These are phyloP conservation scores for Microcaecilia unicolor DNA, from an alignment of 2,797 vertebrate species.

Conservation along the genomic window DNA sequence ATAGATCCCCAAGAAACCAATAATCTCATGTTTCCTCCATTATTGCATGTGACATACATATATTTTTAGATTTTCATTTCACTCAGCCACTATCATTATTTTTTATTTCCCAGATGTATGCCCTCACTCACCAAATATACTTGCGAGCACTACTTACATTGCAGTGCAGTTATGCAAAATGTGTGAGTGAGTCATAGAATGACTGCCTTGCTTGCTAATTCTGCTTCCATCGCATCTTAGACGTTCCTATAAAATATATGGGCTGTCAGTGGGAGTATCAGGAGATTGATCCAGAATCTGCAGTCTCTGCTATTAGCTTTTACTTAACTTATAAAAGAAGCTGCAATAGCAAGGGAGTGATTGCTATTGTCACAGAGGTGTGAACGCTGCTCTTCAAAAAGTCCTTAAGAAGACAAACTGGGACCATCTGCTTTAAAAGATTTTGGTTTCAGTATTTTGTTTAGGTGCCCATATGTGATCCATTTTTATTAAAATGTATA, in stretches of 20 bases:
- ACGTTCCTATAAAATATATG: slow-evolving; percentile 49
- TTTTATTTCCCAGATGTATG: slow-evolving; percentile 49
- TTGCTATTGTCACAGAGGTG: slow-evolving; percentile 29
- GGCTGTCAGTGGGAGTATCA: slow-evolving; percentile 44
- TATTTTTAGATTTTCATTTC: slow-evolving; percentile 36
- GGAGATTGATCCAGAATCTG: slow-evolving; percentile 33
- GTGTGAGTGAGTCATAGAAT: slow-evolving; percentile 23
- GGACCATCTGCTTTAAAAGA: background rate
- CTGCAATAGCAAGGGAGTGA: slow-evolving; percentile 24
- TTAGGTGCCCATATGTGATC: slow-evolving; percentile 8
- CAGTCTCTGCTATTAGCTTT: slow-evolving; percentile 32
- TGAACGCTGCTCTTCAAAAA: slow-evolving; percentile 17
- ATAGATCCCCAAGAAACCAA: slow-evolving; percentile 59
- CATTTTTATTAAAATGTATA: slow-evolving; percentile 25
- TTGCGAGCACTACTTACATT: background rate
- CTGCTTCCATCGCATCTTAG: slow-evolving; percentile 45
- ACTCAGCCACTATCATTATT: slow-evolving; percentile 23
- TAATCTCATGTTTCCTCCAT: slow-evolving; percentile 40
- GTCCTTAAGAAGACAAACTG: slow-evolving; percentile 2
- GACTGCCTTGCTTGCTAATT: slow-evolving; percentile 44
- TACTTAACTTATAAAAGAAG: slow-evolving; percentile 51
- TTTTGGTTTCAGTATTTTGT: slow-evolving; percentile 16
- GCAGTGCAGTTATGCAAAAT: no score
- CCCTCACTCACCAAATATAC: slow-evolving; percentile 45
- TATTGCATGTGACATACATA: slow-evolving; percentile 34